A percentile compares a stretch with the other conserved stretches of the same genome.
Evolutionary conservation across 2,888 invertebrate genomes (phyloP).

Genomic region (Melikaiella ostensackeni): DNA sequence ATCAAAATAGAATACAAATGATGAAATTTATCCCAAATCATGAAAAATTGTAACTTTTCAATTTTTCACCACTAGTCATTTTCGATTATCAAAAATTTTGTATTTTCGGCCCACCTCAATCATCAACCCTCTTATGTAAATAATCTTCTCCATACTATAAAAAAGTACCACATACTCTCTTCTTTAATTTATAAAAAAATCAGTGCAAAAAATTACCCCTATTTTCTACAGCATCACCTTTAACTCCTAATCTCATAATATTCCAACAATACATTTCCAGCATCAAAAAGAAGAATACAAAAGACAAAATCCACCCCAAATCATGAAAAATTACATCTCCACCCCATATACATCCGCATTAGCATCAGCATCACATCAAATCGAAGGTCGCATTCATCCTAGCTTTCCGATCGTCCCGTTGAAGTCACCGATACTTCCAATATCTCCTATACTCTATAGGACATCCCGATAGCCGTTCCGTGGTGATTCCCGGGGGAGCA

Average conservation of each 20-base stretch:
- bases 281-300: not conserved
- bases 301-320: not conserved
- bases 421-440: conserved; percentile 77
- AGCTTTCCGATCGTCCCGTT: conserved; percentile 76
- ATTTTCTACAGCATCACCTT: not conserved
- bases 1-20: too few relatives aligned
- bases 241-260: not conserved
- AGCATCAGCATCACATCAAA: conserved; percentile 26
- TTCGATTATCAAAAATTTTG: too few relatives aligned
- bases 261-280: not conserved
- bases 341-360: not conserved
- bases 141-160: too few relatives aligned
- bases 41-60: too few relatives aligned
- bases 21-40: too few relatives aligned
- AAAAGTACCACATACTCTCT: too few relatives aligned
- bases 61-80: too few relatives aligned
- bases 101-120: too few relatives aligned
- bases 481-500: conserved; percentile 52
- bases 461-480: conserved; percentile 41
- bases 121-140: too few relatives aligned
- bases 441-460: conserved; percentile 64
- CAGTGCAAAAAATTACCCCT: too few relatives aligned
- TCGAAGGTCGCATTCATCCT: conserved; percentile 56
- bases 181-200: too few relatives aligned
- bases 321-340: conserved; percentile 12